Base-by-base conservation (phyloP, 2,113 vertebrate genomes). In the Cavia porcellus region DNA sequence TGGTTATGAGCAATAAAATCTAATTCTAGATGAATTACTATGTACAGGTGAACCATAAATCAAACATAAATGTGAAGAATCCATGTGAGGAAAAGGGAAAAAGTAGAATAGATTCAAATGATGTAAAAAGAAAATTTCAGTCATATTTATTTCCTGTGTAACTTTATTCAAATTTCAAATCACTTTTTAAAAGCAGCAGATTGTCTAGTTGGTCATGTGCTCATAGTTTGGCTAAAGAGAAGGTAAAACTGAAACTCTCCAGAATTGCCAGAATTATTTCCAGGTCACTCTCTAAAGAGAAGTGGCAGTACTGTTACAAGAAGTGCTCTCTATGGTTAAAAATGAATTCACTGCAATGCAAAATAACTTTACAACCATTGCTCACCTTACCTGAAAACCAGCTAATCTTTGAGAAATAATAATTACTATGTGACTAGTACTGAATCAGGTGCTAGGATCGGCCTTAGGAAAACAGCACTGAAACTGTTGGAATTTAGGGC, bases 141-240 rank as follows among this genome's bases (percentile, higher is more conserved):
- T 7, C 0, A 0, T 75, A 5, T 50, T 92, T 50, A 68, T 3
- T 88, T 90, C 38, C 20, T 88, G 9, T 50, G 57, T 30, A 42
- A 85, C 4, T 80, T 90, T 88, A 80, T 81, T 84, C 35, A 92
- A 38, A 87, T 96, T 95, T 95, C 32, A 70, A 81, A 52, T 70
- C 81, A 55, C 14, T 77, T 57, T 50, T 42, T 11, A 50, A 90
- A 94, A 88, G 15, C 3, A 32, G 38, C 7, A 38, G 9, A 68
- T 92, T 90, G 22, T 30, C 15, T 35, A 50, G 17, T 32, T 35
- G n/a, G 19, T 42, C 30, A 20, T 45, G 2, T 79, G 28, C 47
- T 68, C 2, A 8, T 28, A 52, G 35, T 47, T 61, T 30, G 45
- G n/a, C 7, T 10, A 28, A 1, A 3, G 25, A 61, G 20, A 32